Evolutionary conservation across 2,797 vertebrate species (phyloP).

Genomic region (Micromesistius poutassou): DNA sequence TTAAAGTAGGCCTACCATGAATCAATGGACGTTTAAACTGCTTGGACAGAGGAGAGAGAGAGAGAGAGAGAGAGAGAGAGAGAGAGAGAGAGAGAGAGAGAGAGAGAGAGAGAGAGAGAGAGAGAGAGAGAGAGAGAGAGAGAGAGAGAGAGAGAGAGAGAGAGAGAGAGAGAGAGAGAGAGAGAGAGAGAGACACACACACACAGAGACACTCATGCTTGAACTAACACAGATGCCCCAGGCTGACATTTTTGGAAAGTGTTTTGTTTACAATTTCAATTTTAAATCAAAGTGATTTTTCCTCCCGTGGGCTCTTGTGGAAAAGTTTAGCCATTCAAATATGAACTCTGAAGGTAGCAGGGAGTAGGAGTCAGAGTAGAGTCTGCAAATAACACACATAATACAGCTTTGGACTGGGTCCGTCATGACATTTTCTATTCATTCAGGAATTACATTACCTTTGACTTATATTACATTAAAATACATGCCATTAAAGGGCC

Average conservation of each 20-base stretch:
- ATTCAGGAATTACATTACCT: background rate
- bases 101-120: background rate
- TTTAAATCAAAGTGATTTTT: slow-evolving; percentile 26
- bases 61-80: background rate
- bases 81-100: slow-evolving; percentile 4
- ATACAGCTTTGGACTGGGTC: slow-evolving; percentile 18
- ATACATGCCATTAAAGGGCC: background rate
- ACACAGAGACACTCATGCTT: slow-evolving; percentile 1
- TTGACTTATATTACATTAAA: background rate
- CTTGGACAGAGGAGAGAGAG: slow-evolving; percentile 9
- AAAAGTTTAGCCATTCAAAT: slow-evolving; percentile 47
- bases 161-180: background rate
- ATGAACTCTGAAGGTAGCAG: slow-evolving; percentile 30
- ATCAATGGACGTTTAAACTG: slow-evolving; percentile 33
- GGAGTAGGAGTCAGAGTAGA: slow-evolving; percentile 18
- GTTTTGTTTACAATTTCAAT: slow-evolving; percentile 29
- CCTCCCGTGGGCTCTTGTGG: slow-evolving; percentile 32
- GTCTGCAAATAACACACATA: slow-evolving; percentile 33
- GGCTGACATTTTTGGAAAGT: slow-evolving; percentile 40
- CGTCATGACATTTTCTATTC: slow-evolving; percentile 25
- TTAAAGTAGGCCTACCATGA: slow-evolving; percentile 42
- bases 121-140: background rate
- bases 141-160: background rate
- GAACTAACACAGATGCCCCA: background rate
- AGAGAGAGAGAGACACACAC: background rate